Conservation (phyloP, 2,797 vertebrate genomes). For the Oophaga sylvatica region DNA sequence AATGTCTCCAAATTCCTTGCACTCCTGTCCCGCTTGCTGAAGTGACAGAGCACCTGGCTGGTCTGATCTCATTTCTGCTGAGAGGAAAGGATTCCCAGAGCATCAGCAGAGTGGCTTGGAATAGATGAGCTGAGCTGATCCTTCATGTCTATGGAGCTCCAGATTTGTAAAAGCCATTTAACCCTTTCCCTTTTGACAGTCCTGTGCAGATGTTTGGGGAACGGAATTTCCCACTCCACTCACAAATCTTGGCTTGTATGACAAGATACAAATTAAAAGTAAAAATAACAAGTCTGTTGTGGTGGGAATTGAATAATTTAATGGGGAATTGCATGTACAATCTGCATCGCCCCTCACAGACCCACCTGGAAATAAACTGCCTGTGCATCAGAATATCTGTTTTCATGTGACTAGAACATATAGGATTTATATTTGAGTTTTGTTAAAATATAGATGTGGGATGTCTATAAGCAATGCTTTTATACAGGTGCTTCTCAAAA, state of each 20-base stretch:
- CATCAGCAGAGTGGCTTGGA: slow-evolving; percentile 57
- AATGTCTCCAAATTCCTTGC: slow-evolving; percentile 35
- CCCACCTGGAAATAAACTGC: neutral
- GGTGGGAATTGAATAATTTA: slow-evolving; percentile 25
- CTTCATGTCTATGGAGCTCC: slow-evolving; percentile 11
- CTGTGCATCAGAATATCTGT: no score
- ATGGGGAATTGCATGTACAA: neutral
- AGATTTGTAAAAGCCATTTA: slow-evolving; percentile 4
- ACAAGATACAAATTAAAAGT: slow-evolving; percentile 9
- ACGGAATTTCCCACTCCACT: slow-evolving; percentile 5
- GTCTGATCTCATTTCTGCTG: slow-evolving; percentile 62
- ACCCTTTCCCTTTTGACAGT: neutral
- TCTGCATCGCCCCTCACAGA: neutral
- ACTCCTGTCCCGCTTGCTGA: slow-evolving; percentile 27
- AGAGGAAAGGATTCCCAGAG: slow-evolving; percentile 55
- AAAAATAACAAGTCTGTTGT: slow-evolving; percentile 22
- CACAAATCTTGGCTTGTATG: slow-evolving; percentile 8
- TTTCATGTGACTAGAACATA: neutral
- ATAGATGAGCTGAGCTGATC: slow-evolving; percentile 51
- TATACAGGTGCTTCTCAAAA: no score
- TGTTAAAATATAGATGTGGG: no score
- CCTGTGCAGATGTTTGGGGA: slow-evolving; percentile 10
- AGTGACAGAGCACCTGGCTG: slow-evolving; percentile 61
- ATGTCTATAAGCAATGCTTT: no score
- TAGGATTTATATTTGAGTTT: neutral